Evolutionary conservation across 2,113 vertebrate species (phyloP).

Genomic region (Potamarius usumacintae): DNA sequence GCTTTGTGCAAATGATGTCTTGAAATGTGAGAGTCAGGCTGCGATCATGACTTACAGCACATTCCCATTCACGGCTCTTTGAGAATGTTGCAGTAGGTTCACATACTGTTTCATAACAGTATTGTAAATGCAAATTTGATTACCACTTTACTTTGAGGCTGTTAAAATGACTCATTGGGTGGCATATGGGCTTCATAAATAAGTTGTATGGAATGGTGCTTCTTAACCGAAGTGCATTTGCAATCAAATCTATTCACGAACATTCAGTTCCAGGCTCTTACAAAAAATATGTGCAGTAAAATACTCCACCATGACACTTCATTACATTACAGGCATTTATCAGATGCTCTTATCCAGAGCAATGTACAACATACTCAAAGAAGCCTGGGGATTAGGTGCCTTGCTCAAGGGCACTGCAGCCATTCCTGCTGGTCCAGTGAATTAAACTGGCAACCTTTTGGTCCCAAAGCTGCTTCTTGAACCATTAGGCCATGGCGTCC

Average conservation of each 20-base stretch:
- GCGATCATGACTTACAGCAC: neutral
- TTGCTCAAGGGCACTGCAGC: too few species aligned
- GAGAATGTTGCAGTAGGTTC: neutral
- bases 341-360: too few species aligned
- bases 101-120: neutral
- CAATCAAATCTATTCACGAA: neutral
- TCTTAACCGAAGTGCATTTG: neutral
- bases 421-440: too few species aligned
- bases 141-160: neutral
- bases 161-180: constrained; percentile 1
- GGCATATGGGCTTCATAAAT: constrained; percentile 19
- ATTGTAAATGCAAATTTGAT: neutral
- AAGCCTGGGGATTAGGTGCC: too few species aligned
- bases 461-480: too few species aligned
- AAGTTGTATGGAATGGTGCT: neutral
- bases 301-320: neutral
- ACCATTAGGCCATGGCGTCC: too few species aligned
- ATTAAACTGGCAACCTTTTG: too few species aligned
- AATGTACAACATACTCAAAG: too few species aligned
- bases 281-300: neutral
- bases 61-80: neutral
- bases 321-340: too few species aligned
- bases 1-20: neutral
- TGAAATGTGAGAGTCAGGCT: neutral
- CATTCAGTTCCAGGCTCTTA: neutral